Base-by-base conservation (phyloP, 1,140 invertebrate species). In the Nomia melanderi region DNA sequence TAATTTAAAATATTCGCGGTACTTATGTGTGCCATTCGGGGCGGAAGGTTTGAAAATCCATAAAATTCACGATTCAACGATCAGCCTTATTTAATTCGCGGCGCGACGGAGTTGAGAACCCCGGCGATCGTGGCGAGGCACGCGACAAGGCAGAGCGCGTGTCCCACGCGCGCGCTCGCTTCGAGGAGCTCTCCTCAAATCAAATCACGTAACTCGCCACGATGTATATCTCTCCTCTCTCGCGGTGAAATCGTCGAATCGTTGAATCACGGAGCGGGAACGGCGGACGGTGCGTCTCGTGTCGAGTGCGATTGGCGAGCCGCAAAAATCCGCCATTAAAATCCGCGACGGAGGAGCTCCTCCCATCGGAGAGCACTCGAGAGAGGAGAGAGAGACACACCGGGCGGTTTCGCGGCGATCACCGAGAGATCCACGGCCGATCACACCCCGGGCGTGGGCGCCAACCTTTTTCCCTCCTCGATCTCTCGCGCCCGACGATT, bases 271-370 rank as follows among this genome's bases (percentile, higher is more conserved):
- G 73, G 66, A 78, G 57, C 79, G 72, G 76, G 78, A 81, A 77
- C 67, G 67, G 44, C 66, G 73, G 82, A 77, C 36, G 67, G 78
- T 72, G 67, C 53, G 57, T 63, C 20, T 73, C 29, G 39, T 77
- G 81, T 70, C 79, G 85, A 75, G 78, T 78, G 84, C 83, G 85
- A 90, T 90, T 90, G 89, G 87, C 86, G 86, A 90, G 78, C 85
- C 69, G 86, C 88, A 90, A 91, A 90, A 91, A 90, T 90, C 90
- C 90, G 90, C 89, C 89, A 90, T 90, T 91, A 90, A 88, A 90
- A 88, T 88, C 72, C 85, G 84, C 85, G 85, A 86, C 41, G 41
- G 70, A 84, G 76, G 83, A 83, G 88, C 90, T 91, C 90, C 90
- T 90, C 90, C 90, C 88, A 91, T 88, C 81, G 78, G 78, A 53